Conservation (phyloP, 35 echinoderm and acorn worm genomes). For the Apostichopus japonicus region DNA sequence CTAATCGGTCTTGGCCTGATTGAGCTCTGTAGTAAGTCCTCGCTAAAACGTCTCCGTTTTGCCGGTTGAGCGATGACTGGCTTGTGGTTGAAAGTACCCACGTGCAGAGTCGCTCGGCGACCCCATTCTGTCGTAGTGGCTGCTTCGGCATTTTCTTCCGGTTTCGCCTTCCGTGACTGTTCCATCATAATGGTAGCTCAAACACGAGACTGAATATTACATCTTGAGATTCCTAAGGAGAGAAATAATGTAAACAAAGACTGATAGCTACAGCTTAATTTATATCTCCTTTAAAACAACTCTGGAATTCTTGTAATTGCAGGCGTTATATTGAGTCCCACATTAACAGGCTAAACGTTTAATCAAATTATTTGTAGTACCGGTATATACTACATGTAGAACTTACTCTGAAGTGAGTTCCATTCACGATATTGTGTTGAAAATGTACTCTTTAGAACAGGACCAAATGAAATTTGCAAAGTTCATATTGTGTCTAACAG, state of each 20-base stretch:
- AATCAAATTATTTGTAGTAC: too few relatives aligned
- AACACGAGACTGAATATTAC: conserved; percentile 23
- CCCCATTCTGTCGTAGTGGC: conserved; percentile 42
- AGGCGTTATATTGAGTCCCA: not conserved
- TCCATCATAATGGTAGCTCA: conserved; percentile 13
- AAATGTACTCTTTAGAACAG: too few relatives aligned
- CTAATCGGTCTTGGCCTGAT: conserved; percentile 31
- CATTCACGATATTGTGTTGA: too few relatives aligned
- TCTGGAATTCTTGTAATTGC: conserved; percentile 20
- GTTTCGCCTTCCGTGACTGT: not conserved
- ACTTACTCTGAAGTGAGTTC: not conserved
- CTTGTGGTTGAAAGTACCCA: conserved; percentile 58
- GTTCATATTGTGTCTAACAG: too few relatives aligned
- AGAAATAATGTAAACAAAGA: conserved; percentile 51
- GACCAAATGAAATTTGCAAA: too few relatives aligned
- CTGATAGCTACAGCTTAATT: not conserved
- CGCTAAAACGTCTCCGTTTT: conserved; percentile 29
- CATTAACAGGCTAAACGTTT: not conserved
- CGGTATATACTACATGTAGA: too few relatives aligned
- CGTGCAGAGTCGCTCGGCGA: conserved; percentile 48
- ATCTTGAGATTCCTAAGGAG: conserved; percentile 36
- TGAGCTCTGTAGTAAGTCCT: conserved; percentile 33
- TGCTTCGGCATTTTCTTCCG: conserved; percentile 4
- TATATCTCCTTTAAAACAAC: not conserved
- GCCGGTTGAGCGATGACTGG: not conserved